Conservation (phyloP, 1,140 invertebrate species). For the Luehdorfia chinensis region DNA sequence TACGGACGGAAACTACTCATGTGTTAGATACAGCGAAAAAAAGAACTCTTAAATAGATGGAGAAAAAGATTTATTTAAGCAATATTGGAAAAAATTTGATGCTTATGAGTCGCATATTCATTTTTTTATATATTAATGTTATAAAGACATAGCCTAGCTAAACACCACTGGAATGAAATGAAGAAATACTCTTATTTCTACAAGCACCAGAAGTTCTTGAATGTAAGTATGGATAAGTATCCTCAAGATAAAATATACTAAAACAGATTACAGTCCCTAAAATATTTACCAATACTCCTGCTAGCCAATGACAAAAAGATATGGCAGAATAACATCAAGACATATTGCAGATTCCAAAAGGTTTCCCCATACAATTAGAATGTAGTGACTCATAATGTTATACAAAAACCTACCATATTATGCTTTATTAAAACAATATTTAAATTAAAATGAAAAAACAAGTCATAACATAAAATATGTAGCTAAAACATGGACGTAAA, state of each 20-base stretch:
- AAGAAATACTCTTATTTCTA: constrained; percentile 59
- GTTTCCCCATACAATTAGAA: constrained; percentile 46
- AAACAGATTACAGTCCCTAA: constrained; percentile 22
- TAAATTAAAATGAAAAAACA: constrained; percentile 70
- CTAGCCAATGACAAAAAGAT: constrained; percentile 7
- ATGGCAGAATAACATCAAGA: constrained; percentile 30
- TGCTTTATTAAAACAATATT: constrained; percentile 62
- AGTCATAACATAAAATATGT: constrained; percentile 72
- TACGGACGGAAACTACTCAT: constrained; percentile 33
- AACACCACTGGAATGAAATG: constrained; percentile 60
- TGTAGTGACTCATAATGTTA: constrained; percentile 62
- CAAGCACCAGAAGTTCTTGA: constrained; percentile 68
- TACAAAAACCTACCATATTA: constrained; percentile 65
- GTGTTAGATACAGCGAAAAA: neutral
- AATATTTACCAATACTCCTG: constrained; percentile 21
- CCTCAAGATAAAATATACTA: constrained; percentile 27
- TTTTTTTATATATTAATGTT: too few relatives aligned
- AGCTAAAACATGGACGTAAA: constrained; percentile 73
- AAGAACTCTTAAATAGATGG: neutral
- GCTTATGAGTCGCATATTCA: too few relatives aligned
- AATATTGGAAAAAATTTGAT: too few relatives aligned
- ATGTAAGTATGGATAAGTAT: constrained; percentile 37
- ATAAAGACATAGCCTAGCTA: too few relatives aligned
- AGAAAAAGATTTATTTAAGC: too few relatives aligned
- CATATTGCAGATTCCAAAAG: constrained; percentile 72